A percentile compares a stretch with the other conserved stretches of the same genome.
Conservation (phyloP, 2,797 vertebrate genomes). For the Pseudomugil tenellus region DNA sequence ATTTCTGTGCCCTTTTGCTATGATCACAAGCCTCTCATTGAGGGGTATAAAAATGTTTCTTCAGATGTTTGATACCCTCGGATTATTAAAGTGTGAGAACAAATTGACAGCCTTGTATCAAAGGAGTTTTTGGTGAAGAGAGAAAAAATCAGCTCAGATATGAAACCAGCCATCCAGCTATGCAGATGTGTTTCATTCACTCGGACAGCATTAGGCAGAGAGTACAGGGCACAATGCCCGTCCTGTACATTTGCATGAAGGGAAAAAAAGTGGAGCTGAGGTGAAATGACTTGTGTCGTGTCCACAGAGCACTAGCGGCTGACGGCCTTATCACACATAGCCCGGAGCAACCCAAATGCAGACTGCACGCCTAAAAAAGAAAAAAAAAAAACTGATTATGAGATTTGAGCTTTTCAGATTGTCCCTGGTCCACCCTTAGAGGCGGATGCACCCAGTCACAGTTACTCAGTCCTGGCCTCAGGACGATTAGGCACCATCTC, state of each 20-base stretch:
- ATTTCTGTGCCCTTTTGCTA: constrained; percentile 21
- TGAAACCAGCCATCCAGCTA: constrained; percentile 40
- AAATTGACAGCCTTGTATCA: constrained; percentile 12
- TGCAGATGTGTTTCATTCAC: constrained; percentile 32
- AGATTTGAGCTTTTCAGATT: constrained; percentile 73
- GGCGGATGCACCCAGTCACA: constrained; percentile 66
- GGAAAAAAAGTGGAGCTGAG: constrained; percentile 59
- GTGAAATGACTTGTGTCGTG: constrained; percentile 77
- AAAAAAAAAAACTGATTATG: constrained; percentile 61
- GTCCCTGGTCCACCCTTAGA: constrained; percentile 36
- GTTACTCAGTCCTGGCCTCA: constrained; percentile 63
- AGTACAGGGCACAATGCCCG: constrained; percentile 49
- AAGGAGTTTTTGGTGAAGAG: constrained; percentile 20
- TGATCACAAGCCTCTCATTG: constrained; percentile 35
- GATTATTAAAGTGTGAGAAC: constrained; percentile 13
- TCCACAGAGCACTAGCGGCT: constrained; percentile 57
- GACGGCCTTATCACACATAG: constrained; percentile 57
- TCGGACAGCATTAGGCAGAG: constrained; percentile 23
- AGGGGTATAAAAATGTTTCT: constrained; percentile 29
- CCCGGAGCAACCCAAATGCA: constrained; percentile 38
- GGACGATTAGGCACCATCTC: constrained; percentile 77
- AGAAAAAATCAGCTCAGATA: constrained; percentile 11
- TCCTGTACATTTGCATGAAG: constrained; percentile 66
- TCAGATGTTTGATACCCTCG: constrained; percentile 35
- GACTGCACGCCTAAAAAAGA: constrained; percentile 19